Conservation (phyloP, 2,888 invertebrate species). For the Encarsia formosa region DNA sequence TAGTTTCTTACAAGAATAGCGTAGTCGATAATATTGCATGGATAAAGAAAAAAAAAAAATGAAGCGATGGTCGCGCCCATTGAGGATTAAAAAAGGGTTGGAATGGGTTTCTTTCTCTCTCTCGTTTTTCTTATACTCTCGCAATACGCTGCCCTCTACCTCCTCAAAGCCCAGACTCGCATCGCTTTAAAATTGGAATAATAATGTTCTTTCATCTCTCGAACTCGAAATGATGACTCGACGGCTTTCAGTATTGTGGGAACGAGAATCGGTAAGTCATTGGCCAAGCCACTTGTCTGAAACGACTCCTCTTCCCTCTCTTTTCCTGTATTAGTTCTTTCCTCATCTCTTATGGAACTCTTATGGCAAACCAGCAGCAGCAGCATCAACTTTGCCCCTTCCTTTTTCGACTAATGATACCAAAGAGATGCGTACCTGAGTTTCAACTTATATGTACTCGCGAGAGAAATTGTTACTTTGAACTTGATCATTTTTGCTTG, state of each 20-base stretch:
- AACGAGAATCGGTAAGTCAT: slow-evolving; percentile 43
- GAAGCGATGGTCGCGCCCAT: too few species aligned
- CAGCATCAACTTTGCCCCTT: slow-evolving; percentile 23
- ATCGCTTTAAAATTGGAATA: slow-evolving; percentile 51
- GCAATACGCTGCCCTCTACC: too few species aligned
- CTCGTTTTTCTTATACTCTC: too few species aligned
- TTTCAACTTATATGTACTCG: too few species aligned
- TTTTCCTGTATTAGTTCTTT: slow-evolving; percentile 6
- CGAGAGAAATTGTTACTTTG: too few species aligned
- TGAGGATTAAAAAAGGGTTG: too few species aligned
- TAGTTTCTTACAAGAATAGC: too few species aligned
- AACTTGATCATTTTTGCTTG: too few species aligned
- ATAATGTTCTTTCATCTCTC: slow-evolving; percentile 49
- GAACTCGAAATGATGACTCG: slow-evolving; percentile 49
- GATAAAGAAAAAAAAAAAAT: too few species aligned
- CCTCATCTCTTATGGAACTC: not conserved
- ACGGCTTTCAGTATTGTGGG: slow-evolving; percentile 50
- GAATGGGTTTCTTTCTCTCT: too few species aligned
- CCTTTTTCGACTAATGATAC: slow-evolving; percentile 29
- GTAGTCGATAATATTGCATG: too few species aligned
- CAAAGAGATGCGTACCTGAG: slow-evolving; percentile 13
- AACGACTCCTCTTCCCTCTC: slow-evolving; percentile 18
- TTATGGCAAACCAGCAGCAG: slow-evolving; percentile 18
- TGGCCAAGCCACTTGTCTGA: slow-evolving; percentile 31
- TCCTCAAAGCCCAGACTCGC: too few species aligned